Conservation (phyloP, 2,888 invertebrate genomes). For the Drosophila bunnanda region DNA sequence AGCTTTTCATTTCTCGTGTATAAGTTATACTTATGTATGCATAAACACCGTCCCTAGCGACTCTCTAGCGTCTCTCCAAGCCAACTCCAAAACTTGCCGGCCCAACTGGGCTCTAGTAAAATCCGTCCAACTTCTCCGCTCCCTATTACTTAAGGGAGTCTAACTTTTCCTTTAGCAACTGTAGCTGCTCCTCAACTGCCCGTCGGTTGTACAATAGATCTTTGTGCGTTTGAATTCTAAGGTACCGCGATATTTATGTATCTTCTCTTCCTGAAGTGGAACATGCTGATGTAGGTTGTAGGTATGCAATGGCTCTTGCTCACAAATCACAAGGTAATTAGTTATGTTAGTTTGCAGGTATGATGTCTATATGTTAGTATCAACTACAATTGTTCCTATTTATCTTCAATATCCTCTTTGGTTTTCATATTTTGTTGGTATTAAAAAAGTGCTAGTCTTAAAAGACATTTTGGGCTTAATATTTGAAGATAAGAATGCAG, state of each 20-base stretch:
- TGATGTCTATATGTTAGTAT: slow-evolving; percentile 23
- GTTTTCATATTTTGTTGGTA: slow-evolving; percentile 53
- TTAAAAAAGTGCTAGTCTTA: slow-evolving; percentile 74
- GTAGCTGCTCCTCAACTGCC: slow-evolving; percentile 22
- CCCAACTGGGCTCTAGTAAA: slow-evolving; percentile 19
- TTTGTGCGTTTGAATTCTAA: slow-evolving; percentile 76
- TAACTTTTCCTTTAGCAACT: slow-evolving; percentile 11
- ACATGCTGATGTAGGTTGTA: slow-evolving; percentile 48
- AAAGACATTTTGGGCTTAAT: slow-evolving; percentile 64
- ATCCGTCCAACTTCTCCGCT: background rate
- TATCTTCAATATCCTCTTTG: slow-evolving; percentile 17
- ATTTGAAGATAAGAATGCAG: slow-evolving; percentile 69
- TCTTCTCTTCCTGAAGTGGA: slow-evolving; percentile 51
- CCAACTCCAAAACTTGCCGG: slow-evolving; percentile 4
- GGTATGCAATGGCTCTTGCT: slow-evolving; percentile 47
- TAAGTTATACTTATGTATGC: slow-evolving; percentile 51
- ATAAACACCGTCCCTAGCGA: slow-evolving; percentile 1
- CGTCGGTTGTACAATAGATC: slow-evolving; percentile 57
- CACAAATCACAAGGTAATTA: slow-evolving; percentile 63
- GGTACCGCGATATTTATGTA: slow-evolving; percentile 51
- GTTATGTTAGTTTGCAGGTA: slow-evolving; percentile 49
- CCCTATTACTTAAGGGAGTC: background rate
- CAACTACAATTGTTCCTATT: slow-evolving; percentile 60
- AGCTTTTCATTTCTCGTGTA: slow-evolving; percentile 64
- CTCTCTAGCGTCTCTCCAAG: background rate